phyloP scores from a whole-genome alignment of 2,888 invertebrate species.

The Carterocephalus palaemon region DNA sequence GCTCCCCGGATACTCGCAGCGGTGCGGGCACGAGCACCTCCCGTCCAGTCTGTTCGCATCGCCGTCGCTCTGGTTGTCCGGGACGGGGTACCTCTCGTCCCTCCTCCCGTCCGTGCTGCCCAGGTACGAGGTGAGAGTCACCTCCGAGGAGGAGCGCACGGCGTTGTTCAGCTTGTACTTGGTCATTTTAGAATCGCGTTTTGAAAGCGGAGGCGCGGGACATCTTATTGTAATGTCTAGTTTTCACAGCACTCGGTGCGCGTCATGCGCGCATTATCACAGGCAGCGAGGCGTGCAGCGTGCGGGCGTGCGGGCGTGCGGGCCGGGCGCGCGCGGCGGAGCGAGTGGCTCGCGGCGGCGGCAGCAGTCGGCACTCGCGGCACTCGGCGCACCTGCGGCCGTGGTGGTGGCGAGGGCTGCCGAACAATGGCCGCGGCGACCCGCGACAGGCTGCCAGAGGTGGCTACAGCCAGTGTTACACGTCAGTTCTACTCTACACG shows the following conservation, averaged over 20 bases:
- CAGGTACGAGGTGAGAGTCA: constrained; percentile 71
- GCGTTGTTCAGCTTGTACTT: constrained; percentile 77
- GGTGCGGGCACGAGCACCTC: constrained; percentile 55
- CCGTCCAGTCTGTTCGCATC: constrained; percentile 49
- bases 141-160: constrained; percentile 58
- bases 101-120: constrained; percentile 45
- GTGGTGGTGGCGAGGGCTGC: constrained; percentile 12
- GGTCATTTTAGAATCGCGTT: constrained; percentile 67
- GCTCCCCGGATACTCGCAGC: constrained; percentile 54
- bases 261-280: constrained; percentile 26
- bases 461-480: too few species aligned
- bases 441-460: too few species aligned
- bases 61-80: constrained; percentile 55
- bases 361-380: constrained; percentile 2
- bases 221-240: constrained; percentile 44
- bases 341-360: constrained; percentile 15
- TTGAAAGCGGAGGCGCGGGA: constrained; percentile 60
- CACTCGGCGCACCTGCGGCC: constrained; percentile 16
- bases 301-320: constrained; percentile 17
- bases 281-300: constrained; percentile 30
- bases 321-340: constrained; percentile 32
- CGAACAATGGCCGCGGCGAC: constrained; percentile 19
- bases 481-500: too few species aligned
- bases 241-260: constrained; percentile 24
- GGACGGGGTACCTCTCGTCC: constrained; percentile 45